Evolutionary conservation across 1,140 invertebrate species (phyloP).

Genomic region (Lepidurus couesii): DNA sequence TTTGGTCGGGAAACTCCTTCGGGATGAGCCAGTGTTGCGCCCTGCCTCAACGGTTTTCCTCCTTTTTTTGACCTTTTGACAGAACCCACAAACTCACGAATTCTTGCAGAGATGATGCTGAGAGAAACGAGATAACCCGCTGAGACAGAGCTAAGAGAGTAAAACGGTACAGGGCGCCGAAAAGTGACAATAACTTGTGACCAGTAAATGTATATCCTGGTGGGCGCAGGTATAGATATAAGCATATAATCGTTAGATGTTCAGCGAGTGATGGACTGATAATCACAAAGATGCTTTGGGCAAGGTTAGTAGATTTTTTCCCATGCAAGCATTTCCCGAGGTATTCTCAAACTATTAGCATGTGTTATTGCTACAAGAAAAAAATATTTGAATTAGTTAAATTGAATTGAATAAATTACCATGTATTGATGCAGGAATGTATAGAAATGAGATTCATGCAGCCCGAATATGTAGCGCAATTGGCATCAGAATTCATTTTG

Average conservation of each 20-base stretch:
- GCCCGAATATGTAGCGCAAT: too few relatives aligned
- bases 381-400: too few relatives aligned
- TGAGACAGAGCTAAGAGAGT: background rate
- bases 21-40: background rate
- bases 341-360: too few relatives aligned
- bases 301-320: too few relatives aligned
- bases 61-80: background rate
- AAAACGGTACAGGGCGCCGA: background rate
- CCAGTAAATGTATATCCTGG: background rate
- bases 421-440: too few relatives aligned
- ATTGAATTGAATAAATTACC: too few relatives aligned
- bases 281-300: too few relatives aligned
- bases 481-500: too few relatives aligned
- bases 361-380: too few relatives aligned
- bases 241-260: background rate
- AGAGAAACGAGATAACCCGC: background rate
- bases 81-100: background rate
- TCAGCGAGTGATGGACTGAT: background rate
- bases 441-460: too few relatives aligned
- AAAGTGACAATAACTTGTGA: background rate
- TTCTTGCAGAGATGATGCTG: background rate
- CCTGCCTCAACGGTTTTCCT: background rate
- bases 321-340: too few relatives aligned
- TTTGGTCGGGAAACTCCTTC: background rate
- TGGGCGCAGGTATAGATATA: background rate